Base-by-base conservation (phyloP, 2,797 vertebrate species). In the Pseudochromis fuscus region DNA sequence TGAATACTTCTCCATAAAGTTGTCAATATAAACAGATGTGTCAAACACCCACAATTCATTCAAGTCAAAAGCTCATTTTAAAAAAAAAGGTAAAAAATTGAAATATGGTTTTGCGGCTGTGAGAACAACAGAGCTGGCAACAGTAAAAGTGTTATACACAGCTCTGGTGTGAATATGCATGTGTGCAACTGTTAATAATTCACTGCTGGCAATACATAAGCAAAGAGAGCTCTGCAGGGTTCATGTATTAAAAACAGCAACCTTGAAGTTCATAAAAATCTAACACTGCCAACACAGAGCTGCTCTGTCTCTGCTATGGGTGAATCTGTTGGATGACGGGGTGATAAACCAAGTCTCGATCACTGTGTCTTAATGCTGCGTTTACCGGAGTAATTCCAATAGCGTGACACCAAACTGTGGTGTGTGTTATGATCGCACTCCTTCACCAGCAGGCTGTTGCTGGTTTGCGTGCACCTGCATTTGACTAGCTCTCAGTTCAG, bases 391-490 rank as follows among this genome's bases (percentile, higher is more conserved):
- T n/a, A n/a, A 16, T 40, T 40, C 15, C 35, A 37, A 16, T 5
- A 5, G 8, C 16, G 18, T n/a, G 38, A 42, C 46, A 42, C n/a
- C 24, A 37, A 49, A 48, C 64, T 30, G 6, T 48, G 19, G 23
- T 50, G 55, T 38, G 27, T 51, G 28, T 7, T 21, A 27, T 33
- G 30, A 42, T 42, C 25, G n/a, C 13, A 35, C 10, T 10, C 57
- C 23, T 23, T 10, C 7, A 9, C 51, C 24, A 40, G 13, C 55
- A 13, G 28, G 28, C 46, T 46, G 21, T 4, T 31, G 48, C 23
- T 7, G 35, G 23, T 64, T 46, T 55, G 58, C 7, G 4, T 65
- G 50, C 67, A 63, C 63, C 81, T 87, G 68, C 64, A 33, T 74
- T 67, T 76, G 75, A 66, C 72, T 69, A 1, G 42, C 42, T 48